Evolutionary conservation across 2,888 invertebrate genomes (phyloP), one percentile per base, ranked within the genome.

Genomic region (Scaptodrosophila latifasciaeformis): DNA sequence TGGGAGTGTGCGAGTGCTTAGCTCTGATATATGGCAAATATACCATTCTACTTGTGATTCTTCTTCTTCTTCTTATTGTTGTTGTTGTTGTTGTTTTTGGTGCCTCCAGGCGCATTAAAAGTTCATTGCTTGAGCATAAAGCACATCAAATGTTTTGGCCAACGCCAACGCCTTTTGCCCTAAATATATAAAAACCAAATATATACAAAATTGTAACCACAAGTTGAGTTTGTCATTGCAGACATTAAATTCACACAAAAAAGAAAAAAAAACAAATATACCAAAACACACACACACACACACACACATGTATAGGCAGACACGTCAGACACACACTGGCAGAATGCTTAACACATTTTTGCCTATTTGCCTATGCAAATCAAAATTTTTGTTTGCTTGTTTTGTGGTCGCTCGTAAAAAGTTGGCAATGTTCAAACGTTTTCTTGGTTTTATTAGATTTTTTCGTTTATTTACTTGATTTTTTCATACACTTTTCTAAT

Each of bases 61-160:
- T 15, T 17, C 39, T n/a, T 34, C 12, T 12, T 34, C 12, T 34
- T 34, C 34, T 10, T 37, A 2, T 17, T 13, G 37, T 49, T 58
- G 49, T 49, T 58, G 45, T 57, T 34, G 35, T 10, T 49, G 48
- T 46, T 59, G 49, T 34, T 58, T 24, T 39, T 68, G 53, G 50
- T 63, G 59, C 67, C 62, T 75, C 65, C 42, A 40, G 31, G 75
- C 71, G 68, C 65, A 79, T 74, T 74, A 79, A 79, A 74, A 74
- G 72, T 78, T 74, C 78, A 74, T 74, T 78, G 72, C 72, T 74
- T 78, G 78, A 69, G 62, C 76, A 74, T 78, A 74, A 74, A 78
- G 70, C 65, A 78, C 72, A 78, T 62, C 79, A 75, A 78, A 66
- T 68, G 75, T 71, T 75, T 56, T 64, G 66, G 37, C 17, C 18